Base-by-base conservation (phyloP, 1,140 invertebrate species). In the Bradynema listronoti region DNA sequence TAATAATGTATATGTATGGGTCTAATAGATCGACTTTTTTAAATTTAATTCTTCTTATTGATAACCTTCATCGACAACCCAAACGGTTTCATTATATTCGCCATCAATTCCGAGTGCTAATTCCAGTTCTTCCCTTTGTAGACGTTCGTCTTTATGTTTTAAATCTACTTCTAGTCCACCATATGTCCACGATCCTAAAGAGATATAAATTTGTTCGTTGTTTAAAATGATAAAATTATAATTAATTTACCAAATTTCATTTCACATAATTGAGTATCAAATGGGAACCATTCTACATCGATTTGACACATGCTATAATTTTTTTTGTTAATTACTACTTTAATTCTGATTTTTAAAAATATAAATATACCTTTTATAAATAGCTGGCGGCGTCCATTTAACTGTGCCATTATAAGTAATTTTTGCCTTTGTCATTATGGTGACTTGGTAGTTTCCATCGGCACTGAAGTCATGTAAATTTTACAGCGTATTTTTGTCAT, bases 231-330 rank as follows among this genome's bases (percentile, higher is more conserved):
- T n/a, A n/a, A n/a, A n/a, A n/a, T n/a, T 49, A 29, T 29, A 49
- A 94, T 1, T 89, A 91, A 91, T 91, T 96, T 91, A 4, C 91
- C 92, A 74, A 95, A 94, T 79, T 90, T 90, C 87, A 94, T 90
- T 79, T 89, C 88, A 81, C 91, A 95, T 25, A 87, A 88, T 79
- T 94, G 91, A 79, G 90, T 85, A 80, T 94, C 91, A 67, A 84
- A 84, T n/a, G 84, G 84, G 70, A 84, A 83, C 79, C 91, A 92
- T 42, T 88, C 84, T 0, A 94, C 90, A 80, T 94, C 88, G 69
- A 94, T 92, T 82, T 92, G 88, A 79, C 91, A 94, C 79, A 91
- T 92, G 61, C 89, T 78, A 7, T 71, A 54, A 49, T 11, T 16
- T 49, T 49, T 42, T 49, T 78, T 71, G 59, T 46, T 29, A 11